These are phyloP conservation scores for Apamea epomidion DNA, from an alignment of 2,888 invertebrate species.

Conservation along the genomic window DNA sequence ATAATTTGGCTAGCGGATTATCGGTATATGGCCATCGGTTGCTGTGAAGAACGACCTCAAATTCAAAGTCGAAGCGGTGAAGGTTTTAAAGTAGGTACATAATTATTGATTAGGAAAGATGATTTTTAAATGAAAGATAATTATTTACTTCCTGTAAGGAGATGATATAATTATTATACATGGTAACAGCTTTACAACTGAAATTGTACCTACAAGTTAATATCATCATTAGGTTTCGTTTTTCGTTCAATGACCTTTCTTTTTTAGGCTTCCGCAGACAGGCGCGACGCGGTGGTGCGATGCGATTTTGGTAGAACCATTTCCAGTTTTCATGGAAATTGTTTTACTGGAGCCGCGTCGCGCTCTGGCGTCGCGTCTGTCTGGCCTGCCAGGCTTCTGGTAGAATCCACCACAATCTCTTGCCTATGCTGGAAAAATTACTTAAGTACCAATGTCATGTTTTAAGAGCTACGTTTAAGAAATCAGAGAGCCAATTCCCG, in stretches of 20 bases:
- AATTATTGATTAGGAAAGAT: conserved; percentile 2
- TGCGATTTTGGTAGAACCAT: background rate
- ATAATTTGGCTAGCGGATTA: conserved; percentile 51
- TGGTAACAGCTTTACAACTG: background rate
- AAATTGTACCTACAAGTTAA: background rate
- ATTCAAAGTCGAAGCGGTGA: conserved; percentile 49
- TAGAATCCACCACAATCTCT: background rate
- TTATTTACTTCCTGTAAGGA: background rate
- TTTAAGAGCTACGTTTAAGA: too few species aligned
- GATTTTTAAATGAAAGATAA: background rate
- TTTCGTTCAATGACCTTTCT: background rate
- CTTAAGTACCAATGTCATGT: background rate
- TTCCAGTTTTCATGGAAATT: background rate
- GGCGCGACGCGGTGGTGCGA: background rate
- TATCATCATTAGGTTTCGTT: background rate
- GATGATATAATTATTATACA: background rate
- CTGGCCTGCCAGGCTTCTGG: background rate
- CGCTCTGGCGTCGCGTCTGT: background rate
- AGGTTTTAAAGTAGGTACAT: conserved; percentile 42
- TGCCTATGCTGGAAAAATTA: background rate
- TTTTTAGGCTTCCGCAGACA: background rate
- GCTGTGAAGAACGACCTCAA: conserved; percentile 48
- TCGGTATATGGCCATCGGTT: conserved; percentile 34
- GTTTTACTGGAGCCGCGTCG: background rate
- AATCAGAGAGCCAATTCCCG: too few species aligned